Percentiles rank a stretch among this genome's conserved stretches.
Conservation (phyloP, 2,888 invertebrate species). For the Nesidiocoris tenuis region DNA sequence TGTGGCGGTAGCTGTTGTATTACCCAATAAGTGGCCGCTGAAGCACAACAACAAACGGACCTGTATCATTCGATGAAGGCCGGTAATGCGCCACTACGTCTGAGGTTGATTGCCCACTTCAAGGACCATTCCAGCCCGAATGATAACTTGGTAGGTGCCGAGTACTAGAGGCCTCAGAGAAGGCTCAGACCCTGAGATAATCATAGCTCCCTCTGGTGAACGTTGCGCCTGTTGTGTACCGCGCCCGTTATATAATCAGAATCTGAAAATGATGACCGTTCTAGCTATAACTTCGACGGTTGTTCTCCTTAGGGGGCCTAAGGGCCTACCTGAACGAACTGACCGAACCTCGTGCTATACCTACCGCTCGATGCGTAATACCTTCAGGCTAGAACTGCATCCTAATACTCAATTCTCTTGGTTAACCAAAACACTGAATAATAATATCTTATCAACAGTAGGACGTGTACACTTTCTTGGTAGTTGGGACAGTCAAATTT, state of each 20-base stretch:
- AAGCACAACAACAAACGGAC: background rate
- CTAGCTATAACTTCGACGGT: background rate
- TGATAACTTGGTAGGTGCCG: background rate
- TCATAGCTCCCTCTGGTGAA: background rate
- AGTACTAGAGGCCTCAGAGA: background rate
- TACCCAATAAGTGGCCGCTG: no score
- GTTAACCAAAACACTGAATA: no score
- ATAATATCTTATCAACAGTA: no score
- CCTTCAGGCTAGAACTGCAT: no score
- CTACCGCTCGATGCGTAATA: no score
- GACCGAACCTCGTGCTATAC: background rate
- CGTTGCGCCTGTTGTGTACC: background rate
- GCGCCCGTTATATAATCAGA: background rate
- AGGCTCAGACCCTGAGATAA: background rate
- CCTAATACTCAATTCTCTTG: no score
- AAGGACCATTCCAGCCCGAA: background rate
- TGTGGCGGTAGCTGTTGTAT: no score
- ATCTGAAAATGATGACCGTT: background rate
- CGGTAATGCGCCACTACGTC: background rate
- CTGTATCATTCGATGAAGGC: background rate
- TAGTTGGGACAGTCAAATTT: no score
- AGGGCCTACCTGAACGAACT: background rate
- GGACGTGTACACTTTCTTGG: no score
- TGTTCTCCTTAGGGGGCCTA: background rate
- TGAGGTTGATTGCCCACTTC: background rate